Conservation (phyloP, 2,797 vertebrate species). For the Lagocephalus sceleratus region DNA sequence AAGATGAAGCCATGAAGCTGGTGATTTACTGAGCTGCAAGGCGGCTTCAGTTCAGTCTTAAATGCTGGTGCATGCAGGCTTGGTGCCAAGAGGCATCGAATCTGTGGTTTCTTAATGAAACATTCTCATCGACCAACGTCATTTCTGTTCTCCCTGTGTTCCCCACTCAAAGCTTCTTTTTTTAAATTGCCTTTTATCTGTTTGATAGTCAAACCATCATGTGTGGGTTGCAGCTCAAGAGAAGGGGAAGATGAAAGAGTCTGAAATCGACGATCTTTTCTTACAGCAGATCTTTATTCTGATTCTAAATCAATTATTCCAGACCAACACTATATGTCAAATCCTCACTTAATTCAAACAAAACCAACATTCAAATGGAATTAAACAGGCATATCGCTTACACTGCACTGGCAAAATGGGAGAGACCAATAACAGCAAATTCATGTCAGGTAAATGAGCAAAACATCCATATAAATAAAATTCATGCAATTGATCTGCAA, state of each 20-base stretch:
- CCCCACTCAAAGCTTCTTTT: slow-evolving; percentile 26
- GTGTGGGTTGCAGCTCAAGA: neutral
- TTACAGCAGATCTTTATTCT: slow-evolving; percentile 29
- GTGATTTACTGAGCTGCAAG: slow-evolving; percentile 51
- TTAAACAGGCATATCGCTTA: too few species aligned
- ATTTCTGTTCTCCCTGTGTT: slow-evolving; percentile 20
- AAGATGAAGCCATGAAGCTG: slow-evolving; percentile 42
- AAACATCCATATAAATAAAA: too few species aligned
- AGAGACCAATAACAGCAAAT: too few species aligned
- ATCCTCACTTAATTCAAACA: too few species aligned
- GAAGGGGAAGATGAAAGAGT: slow-evolving; percentile 19
- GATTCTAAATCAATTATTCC: slow-evolving; percentile 24
- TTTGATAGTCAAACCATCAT: slow-evolving; percentile 31
- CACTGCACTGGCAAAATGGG: too few species aligned
- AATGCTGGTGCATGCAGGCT: slow-evolving; percentile 19
- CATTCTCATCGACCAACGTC: slow-evolving; percentile 5
- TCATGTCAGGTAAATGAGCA: too few species aligned
- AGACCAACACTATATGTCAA: too few species aligned
- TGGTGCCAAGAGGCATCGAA: slow-evolving; percentile 15
- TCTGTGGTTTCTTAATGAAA: slow-evolving; percentile 19
- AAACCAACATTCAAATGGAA: too few species aligned
- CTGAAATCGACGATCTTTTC: slow-evolving; percentile 6
- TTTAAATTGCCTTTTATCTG: slow-evolving; percentile 2
- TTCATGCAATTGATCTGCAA: neutral
- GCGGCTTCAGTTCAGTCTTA: slow-evolving; percentile 28